phyloP scores from a whole-genome alignment of 2,888 invertebrate species.

The Abrostola tripartita region DNA sequence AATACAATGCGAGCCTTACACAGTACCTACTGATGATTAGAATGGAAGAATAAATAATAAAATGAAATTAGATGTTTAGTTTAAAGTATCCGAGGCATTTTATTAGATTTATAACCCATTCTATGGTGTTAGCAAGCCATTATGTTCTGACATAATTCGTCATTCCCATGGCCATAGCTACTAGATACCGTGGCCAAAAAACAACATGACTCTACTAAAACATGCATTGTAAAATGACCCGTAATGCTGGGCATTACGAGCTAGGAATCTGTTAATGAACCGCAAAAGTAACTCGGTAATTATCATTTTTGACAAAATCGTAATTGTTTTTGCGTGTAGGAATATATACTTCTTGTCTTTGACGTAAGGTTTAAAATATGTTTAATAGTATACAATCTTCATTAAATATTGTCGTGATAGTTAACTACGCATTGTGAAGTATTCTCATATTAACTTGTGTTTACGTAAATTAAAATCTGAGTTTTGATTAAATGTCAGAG shows the following conservation, averaged over 20 bases:
- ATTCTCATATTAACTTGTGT: slow-evolving; percentile 24
- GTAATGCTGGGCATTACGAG: not conserved
- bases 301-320: slow-evolving; percentile 4
- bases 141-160: slow-evolving; percentile 57
- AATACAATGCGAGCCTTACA: slow-evolving; percentile 3
- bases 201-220: not conserved
- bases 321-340: not conserved
- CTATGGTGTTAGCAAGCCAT: slow-evolving; percentile 61
- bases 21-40: slow-evolving; percentile 1
- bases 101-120: slow-evolving; percentile 64
- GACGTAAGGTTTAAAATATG: slow-evolving; percentile 2
- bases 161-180: slow-evolving; percentile 55
- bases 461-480: slow-evolving; percentile 17
- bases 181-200: slow-evolving; percentile 9
- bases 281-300: not conserved
- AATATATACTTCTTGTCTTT: slow-evolving; percentile 12
- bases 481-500: slow-evolving; percentile 39
- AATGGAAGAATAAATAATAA: slow-evolving; percentile 49
- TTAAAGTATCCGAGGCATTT: slow-evolving; percentile 58
- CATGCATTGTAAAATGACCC: not conserved
- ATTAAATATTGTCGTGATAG: not conserved
- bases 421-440: slow-evolving; percentile 15
- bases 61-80: slow-evolving; percentile 39
- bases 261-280: not conserved
- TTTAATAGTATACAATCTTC: not conserved